Evolutionary conservation across 2,888 invertebrate genomes (phyloP).

Genomic region (Ornithoptera priamus): DNA sequence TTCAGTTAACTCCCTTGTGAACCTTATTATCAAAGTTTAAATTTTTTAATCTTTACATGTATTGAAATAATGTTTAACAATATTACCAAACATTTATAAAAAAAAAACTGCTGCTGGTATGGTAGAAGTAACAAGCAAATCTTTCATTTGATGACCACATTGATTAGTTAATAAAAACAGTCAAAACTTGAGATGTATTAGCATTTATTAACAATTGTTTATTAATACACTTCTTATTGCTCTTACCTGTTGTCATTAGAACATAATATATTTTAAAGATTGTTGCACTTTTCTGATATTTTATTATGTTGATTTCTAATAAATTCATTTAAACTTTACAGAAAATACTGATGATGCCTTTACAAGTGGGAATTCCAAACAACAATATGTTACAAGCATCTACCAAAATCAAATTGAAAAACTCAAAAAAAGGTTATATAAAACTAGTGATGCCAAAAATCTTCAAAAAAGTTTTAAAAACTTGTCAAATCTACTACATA

Average conservation of each 20-base stretch:
- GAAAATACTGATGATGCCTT: background rate
- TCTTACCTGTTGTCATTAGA: background rate
- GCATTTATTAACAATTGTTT: background rate
- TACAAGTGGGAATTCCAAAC: background rate
- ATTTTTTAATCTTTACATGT: background rate
- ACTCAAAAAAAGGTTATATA: slow-evolving; percentile 44
- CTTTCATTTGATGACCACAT: too few relatives aligned
- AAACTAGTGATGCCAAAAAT: slow-evolving; percentile 37
- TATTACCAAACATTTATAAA: too few relatives aligned
- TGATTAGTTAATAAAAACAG: background rate
- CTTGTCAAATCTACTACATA: slow-evolving; percentile 54
- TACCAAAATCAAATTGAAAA: slow-evolving; percentile 43
- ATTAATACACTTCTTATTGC: background rate
- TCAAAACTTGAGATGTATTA: background rate
- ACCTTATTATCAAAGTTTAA: background rate
- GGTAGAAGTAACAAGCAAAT: too few relatives aligned
- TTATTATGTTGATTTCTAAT: background rate
- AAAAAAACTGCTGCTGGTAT: too few relatives aligned
- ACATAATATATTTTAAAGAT: background rate
- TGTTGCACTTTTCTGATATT: background rate
- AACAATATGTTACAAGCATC: slow-evolving; percentile 7
- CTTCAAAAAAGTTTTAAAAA: slow-evolving; percentile 46
- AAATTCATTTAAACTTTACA: background rate
- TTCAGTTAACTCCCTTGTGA: background rate
- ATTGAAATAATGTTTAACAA: background rate